Base-by-base conservation (phyloP, 2,888 invertebrate species). In the Scelioninae gen. 2 region DNA sequence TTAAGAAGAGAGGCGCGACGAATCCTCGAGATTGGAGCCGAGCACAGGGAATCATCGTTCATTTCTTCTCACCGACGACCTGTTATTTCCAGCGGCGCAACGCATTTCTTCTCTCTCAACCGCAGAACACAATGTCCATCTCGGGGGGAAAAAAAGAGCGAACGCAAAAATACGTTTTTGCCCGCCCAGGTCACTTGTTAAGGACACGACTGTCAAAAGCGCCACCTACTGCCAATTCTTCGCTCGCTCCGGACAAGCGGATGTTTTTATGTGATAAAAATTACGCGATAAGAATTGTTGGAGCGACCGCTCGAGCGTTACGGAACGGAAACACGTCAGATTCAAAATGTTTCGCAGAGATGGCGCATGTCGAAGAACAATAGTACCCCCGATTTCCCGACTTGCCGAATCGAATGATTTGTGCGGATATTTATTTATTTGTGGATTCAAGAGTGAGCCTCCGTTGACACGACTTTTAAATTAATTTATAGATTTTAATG, bases 51-150 rank as follows among this genome's bases (percentile, higher is more conserved):
- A 63, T 58, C 74, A 61, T 61, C 69, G 60, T 55, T 63, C 48
- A 50, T 55, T 60, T 74, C 73, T 73, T 74, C 58, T 68, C 68
- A 55, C 55, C 39, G 39, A 61, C 68, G 73, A 72, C 69, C 69
- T 60, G 71, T 68, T 74, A 75, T 74, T 75, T 76, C 53, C 45
- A 58, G 35, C 58, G 43, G 67, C 58, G 52, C 57, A 52, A 57
- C 41, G 46, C 55, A 45, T 50, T 55, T 70, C 61, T 63, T 61
- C 55, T 41, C 55, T 48, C 55, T 31, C 35, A 19, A 69, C 68
- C 46, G 41, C 67, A 60, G 25, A 60, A 46, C 58, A 53, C 52
- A 43, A 58, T 57, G 57, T 57, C 50, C 46, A 33, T 4, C 41
- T 31, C 9, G 16, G 48, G 37, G 33, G 35, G 46, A 22, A 41